Base-by-base conservation (phyloP, 2,113 vertebrate genomes). In the Lophius piscatorius region DNA sequence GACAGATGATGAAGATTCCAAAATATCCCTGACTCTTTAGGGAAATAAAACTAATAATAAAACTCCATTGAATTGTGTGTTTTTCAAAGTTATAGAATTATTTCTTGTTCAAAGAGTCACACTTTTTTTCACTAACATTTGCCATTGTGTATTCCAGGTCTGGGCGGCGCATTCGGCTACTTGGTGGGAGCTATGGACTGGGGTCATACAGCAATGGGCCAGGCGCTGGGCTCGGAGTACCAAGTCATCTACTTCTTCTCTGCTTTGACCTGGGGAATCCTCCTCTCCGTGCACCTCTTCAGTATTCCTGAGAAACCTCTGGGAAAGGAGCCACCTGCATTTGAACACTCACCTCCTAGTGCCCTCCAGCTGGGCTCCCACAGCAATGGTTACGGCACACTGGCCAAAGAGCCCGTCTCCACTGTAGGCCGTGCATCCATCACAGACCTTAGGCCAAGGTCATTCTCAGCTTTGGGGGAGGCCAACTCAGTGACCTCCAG, bases 221-320 rank as follows among this genome's bases (percentile, higher is more conserved):
- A 78, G 59, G 38, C 92, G 35, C 84, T 98, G 80, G 91, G 91
- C 35, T 94, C 96, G 0, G 97, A 99, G 84, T 99, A 96, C 89
- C 97, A 99, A 69, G 94, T 99, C 88, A 99, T 98, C 87, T 99
- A 90, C 84, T 92, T 96, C 80, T 95, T 98, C 72, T 92, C 94
- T 0, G 88, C 93, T 0, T 50, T 94, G 34, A 93, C 94, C 64
- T 93, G 96, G 90, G 66, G 77, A 6, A 33, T 93, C 58, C 94
- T 95, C 67, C 89, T 98, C 55, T 82, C 65, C 0, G 4, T 95
- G 31, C 97, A 99, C 54, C 91, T 99, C 71, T 93, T 89, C 85
- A 99, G 97, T 49, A 98, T 99, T 70, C 93, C 95, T 1, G 97
- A 99, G 82, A 70, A 83, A 10, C 92, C 95, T 0, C 90, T 98